Evolutionary conservation across 2,113 vertebrate species (phyloP), one percentile per base, ranked within the genome.

Genomic region (Plecotus auritus): DNA sequence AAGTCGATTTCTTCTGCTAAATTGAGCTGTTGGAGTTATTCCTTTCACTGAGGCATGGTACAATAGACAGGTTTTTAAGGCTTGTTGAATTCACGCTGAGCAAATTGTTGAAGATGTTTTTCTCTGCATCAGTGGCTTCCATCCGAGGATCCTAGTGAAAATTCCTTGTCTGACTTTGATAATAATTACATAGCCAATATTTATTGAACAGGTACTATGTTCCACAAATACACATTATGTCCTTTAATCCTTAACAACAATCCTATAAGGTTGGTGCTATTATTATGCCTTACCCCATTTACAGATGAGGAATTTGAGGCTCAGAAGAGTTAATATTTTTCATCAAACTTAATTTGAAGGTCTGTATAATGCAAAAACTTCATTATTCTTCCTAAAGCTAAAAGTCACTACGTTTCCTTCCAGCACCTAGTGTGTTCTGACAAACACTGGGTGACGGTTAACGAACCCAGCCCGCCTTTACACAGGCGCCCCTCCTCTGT

Each of bases 281-380:
- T 69, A 35, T 47, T 70, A 59, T 4, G 22, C n/a, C 18, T 78
- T 70, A 69, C 4, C 5, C 49, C 61, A 49, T n/a, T 72, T 67
- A 72, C 8, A 83, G 72, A 70, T 45, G 42, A 96, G 42, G 49
- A 87, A 59, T 45, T 0, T 40, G 30, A 78, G 42, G 59, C 47
- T 87, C 69, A 73, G 17, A 91, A 82, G 49, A 86, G 26, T 69
- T 95, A 28, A 70, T 40, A 56, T 23, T 69, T 66, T 56, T 49
- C 90, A 85, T 32, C 45, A 94, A 92, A 54, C 6, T 85, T 94
- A 90, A 85, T 45, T 82, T 61, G 72, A 92, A 67, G 42, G 14
- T 69, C 30, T 92, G 7, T 86, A 64, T 42, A 56, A 90, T 76
- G 42, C 7, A 74, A 78, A 94, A 40, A 7, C 10, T 56, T 88